These are phyloP conservation scores for Acanthopagrus latus DNA, from an alignment of 2,797 vertebrate species.

Conservation along the genomic window DNA sequence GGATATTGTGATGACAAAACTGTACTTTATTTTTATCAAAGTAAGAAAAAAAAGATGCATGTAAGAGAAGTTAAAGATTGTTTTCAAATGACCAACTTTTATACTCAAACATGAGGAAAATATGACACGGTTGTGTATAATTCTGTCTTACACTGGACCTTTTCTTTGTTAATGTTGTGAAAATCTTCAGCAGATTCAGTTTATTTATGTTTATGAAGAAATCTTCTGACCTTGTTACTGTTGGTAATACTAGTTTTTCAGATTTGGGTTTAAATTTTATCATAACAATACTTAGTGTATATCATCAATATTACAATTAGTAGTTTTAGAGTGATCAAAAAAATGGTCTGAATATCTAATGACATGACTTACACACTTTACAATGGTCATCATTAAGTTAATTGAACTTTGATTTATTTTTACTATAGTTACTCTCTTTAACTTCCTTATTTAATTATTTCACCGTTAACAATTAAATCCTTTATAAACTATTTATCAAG, in stretches of 20 bases:
- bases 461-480: too few relatives aligned
- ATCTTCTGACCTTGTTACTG: not conserved
- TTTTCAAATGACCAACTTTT: not conserved
- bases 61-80: not conserved
- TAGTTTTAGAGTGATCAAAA: not conserved
- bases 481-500: too few relatives aligned
- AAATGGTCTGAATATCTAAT: too few relatives aligned
- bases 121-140: not conserved
- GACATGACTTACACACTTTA: too few relatives aligned
- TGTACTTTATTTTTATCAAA: not conserved
- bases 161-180: not conserved
- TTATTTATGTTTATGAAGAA: not conserved
- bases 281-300: not conserved
- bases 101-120: not conserved
- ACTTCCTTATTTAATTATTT: too few relatives aligned
- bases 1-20: not conserved
- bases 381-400: too few relatives aligned
- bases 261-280: too few relatives aligned
- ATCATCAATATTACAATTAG: not conserved
- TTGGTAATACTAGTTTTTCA: not conserved
- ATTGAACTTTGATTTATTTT: too few relatives aligned
- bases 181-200: not conserved
- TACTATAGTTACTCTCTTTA: too few relatives aligned
- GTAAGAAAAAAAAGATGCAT: too few relatives aligned
- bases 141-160: not conserved